Base-by-base conservation (phyloP, 2,888 invertebrate species). In the Chrysina gloriosa region DNA sequence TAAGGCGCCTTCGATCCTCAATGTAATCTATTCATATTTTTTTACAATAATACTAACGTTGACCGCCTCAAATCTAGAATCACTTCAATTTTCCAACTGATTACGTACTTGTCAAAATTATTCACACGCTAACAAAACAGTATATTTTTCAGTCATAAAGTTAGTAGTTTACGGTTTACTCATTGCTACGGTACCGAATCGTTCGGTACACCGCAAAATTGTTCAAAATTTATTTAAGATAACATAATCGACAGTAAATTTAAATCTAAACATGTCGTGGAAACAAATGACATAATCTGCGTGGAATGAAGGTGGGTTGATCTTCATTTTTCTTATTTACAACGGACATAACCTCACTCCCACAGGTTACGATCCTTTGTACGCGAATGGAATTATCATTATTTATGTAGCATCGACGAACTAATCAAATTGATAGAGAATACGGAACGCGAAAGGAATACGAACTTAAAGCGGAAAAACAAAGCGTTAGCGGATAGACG, bases 401-500 rank as follows among this genome's bases (percentile, higher is more conserved):
- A 67, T 47, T 47, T 5, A 19, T 34, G 39, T 19, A 36, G 47
- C 25, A 34, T 31, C 19, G 56, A 47, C 34, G 23, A n/a, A 23
- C 9, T n/a, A 36, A 67, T 23, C 21, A 25, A 16, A 48, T 31
- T 36, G 19, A 48, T 27, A n/a, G n/a, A n/a, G n/a, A 34, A 67
- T 27, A 14, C 39, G 11, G 29, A 34, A 34, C 34, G 14, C 25
- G 6, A 16, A 39, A 27, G 56, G 29, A 23, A 45, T 39, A 36
- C 7, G 3, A 27, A 61, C n/a, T 42, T 5, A 48, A 48, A 48
- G 34, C 3, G 31, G 16, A 34, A 48, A 58, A 67, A 21, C 16
- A 34, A 58, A n/a, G 19, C 45, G 54, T 50, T 39, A 65, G 11
- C 48, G 14, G 65, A 68, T 42, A 69, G 74, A 73, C 79, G 79